These are phyloP conservation scores for Catalaphyllia jardinei DNA, from an alignment of 64 coral and sea anemone genomes.

Conservation along the genomic window DNA sequence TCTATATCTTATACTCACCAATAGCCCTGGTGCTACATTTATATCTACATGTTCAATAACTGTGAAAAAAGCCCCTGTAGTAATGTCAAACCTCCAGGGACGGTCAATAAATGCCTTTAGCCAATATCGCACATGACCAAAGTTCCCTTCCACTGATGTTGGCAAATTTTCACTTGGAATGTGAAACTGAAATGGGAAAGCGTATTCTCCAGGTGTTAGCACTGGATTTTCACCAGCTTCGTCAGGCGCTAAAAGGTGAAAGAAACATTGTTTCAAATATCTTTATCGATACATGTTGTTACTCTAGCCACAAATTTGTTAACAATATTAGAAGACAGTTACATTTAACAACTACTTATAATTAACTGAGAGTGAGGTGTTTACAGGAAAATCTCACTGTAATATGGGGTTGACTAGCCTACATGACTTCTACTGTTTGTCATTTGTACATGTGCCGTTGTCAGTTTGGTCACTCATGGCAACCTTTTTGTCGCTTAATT, in stretches of 20 bases:
- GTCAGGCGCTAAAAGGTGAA: slow-evolving; percentile 49
- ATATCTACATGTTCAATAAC: slow-evolving; percentile 89
- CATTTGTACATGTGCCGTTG: too few relatives aligned
- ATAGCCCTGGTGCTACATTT: slow-evolving; percentile 37
- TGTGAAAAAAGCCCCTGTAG: slow-evolving; percentile 77
- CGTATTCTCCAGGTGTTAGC: slow-evolving; percentile 64
- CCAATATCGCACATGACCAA: slow-evolving; percentile 89
- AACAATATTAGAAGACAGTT: too few relatives aligned
- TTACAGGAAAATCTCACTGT: too few relatives aligned
- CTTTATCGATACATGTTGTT: too few relatives aligned
- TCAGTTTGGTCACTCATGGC: too few relatives aligned
- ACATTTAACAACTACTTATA: too few relatives aligned
- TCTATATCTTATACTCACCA: slow-evolving; percentile 53
- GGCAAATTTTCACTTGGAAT: slow-evolving; percentile 72
- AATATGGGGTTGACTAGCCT: too few relatives aligned
- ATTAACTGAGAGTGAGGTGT: too few relatives aligned
- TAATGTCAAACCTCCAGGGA: slow-evolving; percentile 93
- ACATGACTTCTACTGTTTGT: too few relatives aligned
- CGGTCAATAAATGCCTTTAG: slow-evolving; percentile 80
- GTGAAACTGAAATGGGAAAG: slow-evolving; percentile 74
- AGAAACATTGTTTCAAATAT: too few relatives aligned
- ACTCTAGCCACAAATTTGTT: too few relatives aligned
- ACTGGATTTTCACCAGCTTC: slow-evolving; percentile 84
- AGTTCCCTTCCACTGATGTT: slow-evolving; percentile 78
- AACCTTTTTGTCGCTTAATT: too few relatives aligned